Percentiles rank a stretch among this genome's conserved stretches.
These are phyloP conservation scores for Lycodopsis pacificus DNA, from an alignment of 2,797 vertebrate species.

Conservation along the genomic window DNA sequence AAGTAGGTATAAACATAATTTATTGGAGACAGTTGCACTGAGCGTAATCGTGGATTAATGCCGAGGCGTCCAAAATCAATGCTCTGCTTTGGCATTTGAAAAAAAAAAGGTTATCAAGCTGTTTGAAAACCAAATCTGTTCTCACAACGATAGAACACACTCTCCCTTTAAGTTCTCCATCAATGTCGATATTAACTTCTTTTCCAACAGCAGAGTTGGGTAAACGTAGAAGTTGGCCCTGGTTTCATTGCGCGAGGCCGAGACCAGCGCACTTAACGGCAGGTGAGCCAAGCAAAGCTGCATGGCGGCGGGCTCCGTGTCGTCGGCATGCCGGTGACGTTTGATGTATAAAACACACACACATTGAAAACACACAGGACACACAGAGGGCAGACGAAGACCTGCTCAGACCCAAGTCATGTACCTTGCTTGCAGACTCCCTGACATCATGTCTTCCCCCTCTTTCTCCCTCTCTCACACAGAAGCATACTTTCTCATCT, in stretches of 20 bases:
- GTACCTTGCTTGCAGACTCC: slow-evolving; percentile 54
- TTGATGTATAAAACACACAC: slow-evolving; percentile 41
- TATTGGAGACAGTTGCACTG: not conserved
- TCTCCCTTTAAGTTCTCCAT: slow-evolving; percentile 3
- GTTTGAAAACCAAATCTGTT: not conserved
- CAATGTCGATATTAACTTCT: slow-evolving; percentile 12
- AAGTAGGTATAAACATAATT: slow-evolving; percentile 1
- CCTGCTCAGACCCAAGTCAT: slow-evolving; percentile 71
- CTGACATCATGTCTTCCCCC: slow-evolving; percentile 67
- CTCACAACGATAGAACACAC: not conserved
- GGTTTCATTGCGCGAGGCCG: slow-evolving; percentile 24
- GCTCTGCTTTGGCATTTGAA: not conserved
- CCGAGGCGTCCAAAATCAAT: not conserved
- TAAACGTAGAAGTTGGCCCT: slow-evolving; percentile 26
- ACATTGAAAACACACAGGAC: slow-evolving; percentile 51
- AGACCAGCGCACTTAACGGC: slow-evolving; percentile 46
- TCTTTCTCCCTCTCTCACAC: not conserved
- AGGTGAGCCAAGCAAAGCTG: slow-evolving; percentile 47
- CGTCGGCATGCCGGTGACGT: slow-evolving; percentile 45
- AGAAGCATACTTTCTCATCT: slow-evolving; percentile 12
- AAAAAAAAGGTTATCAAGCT: not conserved
- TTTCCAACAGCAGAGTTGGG: slow-evolving; percentile 6
- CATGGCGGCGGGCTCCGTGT: slow-evolving; percentile 41
- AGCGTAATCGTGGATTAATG: not conserved
- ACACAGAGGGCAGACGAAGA: slow-evolving; percentile 54